Base-by-base conservation (phyloP, 1,140 invertebrate species). In the Musca vetustissima region DNA sequence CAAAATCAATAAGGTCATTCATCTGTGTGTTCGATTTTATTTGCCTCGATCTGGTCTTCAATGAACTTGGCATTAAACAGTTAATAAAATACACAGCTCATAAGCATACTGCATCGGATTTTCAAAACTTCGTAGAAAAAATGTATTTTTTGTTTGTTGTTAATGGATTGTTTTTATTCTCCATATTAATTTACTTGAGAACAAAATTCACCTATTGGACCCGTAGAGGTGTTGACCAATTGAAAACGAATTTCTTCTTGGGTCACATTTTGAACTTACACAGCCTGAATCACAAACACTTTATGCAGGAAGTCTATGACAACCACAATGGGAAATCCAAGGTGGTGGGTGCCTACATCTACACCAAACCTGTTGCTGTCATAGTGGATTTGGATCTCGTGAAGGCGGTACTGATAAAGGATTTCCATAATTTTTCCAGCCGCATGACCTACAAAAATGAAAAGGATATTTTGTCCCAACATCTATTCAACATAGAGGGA, bases 301-400 rank as follows among this genome's bases (percentile, higher is more conserved):
- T 75, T n/a, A 17, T 76, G 11, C 70, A 74, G 28, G 74, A 75
- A 36, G 71, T 69, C 15, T 76, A 76, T 32, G 68, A 70, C 9
- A 70, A 68, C 13, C 75, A 71, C 32, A 75, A 73, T 28, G 71
- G 69, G 13, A 72, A 64, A 21, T 47, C 69, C 0, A 73, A 75
- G 14, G 19, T 69, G 1, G 68, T 52, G 4, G 85, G 85, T 15
- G 69, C 80, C 4, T 86, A 83, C 71, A 73, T 83, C 28, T 79
- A 80, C 14, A 69, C 75, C 22, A 69, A 72, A 9, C 88, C 88
- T 0, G 80, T 81, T 24, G 74, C 88, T 6, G 74, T 89, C 0
- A 73, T 88, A 0, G 74, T 84, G 3, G 87, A 89, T 75, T 84
- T 86, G 2, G 84, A 87, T 8, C 68, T 89, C 2, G 81, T 86